These are phyloP conservation scores for Orientallactaga bullata DNA, from an alignment of 2,113 vertebrate genomes.

Conservation along the genomic window DNA sequence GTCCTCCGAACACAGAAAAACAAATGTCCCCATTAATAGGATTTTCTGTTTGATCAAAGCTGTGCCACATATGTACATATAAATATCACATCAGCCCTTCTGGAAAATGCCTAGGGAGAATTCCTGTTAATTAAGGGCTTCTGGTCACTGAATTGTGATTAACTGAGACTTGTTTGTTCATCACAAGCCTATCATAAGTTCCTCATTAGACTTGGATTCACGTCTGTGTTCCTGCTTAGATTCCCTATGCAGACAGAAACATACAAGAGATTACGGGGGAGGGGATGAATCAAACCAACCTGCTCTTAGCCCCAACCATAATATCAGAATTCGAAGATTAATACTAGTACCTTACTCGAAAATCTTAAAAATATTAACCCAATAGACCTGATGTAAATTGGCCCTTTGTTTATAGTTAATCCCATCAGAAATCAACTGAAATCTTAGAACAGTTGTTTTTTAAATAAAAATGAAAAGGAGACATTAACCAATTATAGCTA, in stretches of 20 bases:
- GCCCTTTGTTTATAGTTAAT: constrained; percentile 49
- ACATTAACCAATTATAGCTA: constrained; percentile 8
- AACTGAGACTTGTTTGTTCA: constrained; percentile 46
- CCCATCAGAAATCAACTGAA: constrained; percentile 37
- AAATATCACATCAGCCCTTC: constrained; percentile 41
- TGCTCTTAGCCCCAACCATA: neutral
- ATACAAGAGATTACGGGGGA: neutral
- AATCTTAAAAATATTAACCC: constrained; percentile 57
- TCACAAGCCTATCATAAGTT: constrained; percentile 29
- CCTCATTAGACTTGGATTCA: neutral
- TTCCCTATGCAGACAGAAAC: neutral
- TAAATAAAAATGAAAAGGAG: constrained; percentile 25
- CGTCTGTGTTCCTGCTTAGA: neutral
- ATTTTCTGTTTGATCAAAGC: constrained; percentile 52
- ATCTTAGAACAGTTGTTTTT: constrained; percentile 20
- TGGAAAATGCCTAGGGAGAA: constrained; percentile 51
- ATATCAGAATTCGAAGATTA: constrained; percentile 34
- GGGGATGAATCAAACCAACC: neutral
- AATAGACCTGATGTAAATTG: constrained; percentile 55
- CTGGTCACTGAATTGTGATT: constrained; percentile 57
- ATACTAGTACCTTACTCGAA: constrained; percentile 43
- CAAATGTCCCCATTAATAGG: constrained; percentile 18
- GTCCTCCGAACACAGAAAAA: constrained; percentile 33
- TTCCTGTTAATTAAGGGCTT: constrained; percentile 54
- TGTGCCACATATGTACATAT: neutral